Evolutionary conservation across 2,888 invertebrate genomes (phyloP).

Genomic region (Aleiodes leptofemur): DNA sequence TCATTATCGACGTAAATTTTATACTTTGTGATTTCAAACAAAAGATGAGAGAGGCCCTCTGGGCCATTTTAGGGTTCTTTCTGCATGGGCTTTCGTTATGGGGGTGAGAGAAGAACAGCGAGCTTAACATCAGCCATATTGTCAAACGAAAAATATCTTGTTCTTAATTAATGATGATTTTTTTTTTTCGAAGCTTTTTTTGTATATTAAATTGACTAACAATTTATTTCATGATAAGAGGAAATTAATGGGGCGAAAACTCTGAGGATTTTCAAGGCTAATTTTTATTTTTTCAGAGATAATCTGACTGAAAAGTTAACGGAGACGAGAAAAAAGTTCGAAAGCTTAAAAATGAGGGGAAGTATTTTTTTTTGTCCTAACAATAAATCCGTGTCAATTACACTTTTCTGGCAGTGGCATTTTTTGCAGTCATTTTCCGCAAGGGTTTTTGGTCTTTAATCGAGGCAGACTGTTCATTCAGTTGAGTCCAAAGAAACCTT

Average conservation of each 20-base stretch:
- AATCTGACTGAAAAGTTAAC: slow-evolving; percentile 29
- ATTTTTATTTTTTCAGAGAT: slow-evolving; percentile 23
- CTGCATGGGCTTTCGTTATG: background rate
- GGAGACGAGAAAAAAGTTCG: background rate
- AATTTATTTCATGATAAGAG: no score
- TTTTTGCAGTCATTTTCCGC: slow-evolving; percentile 42
- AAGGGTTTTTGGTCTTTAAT: slow-evolving; percentile 51
- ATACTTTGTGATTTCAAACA: slow-evolving; percentile 65
- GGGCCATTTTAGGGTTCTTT: slow-evolving; percentile 12
- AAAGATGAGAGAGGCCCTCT: slow-evolving; percentile 53
- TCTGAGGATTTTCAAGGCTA: background rate
- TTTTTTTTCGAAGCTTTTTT: no score
- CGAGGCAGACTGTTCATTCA: slow-evolving; percentile 61
- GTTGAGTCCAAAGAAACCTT: slow-evolving; percentile 56
- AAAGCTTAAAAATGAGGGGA: slow-evolving; percentile 18
- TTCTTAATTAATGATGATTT: no score
- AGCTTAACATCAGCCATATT: slow-evolving; percentile 7
- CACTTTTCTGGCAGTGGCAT: slow-evolving; percentile 59
- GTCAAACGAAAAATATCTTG: no score
- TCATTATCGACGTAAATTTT: slow-evolving; percentile 58
- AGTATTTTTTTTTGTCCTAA: slow-evolving; percentile 48
- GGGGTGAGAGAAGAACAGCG: no score
- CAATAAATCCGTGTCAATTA: slow-evolving; percentile 64
- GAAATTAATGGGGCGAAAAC: no score
- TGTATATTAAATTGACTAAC: no score